phyloP scores from a whole-genome alignment of 1,140 invertebrate species.

The Drosophila yakuba region DNA sequence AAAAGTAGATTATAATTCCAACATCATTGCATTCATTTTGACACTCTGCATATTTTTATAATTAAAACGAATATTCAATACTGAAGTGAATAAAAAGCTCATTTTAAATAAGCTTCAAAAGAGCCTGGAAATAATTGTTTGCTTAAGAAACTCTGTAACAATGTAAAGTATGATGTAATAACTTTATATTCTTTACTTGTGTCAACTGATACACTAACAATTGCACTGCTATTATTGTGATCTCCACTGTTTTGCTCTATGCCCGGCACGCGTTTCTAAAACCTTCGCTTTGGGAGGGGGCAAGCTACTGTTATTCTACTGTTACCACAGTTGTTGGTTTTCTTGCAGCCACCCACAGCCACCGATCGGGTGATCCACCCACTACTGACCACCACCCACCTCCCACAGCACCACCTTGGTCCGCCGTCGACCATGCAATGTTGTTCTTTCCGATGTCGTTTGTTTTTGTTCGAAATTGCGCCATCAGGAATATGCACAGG shows the following conservation, averaged over 20 bases:
- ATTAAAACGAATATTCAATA: too few species aligned
- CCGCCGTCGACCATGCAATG: slow-evolving; percentile 53
- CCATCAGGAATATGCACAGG: slow-evolving; percentile 83
- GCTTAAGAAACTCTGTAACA: too few species aligned
- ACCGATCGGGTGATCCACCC: slow-evolving; percentile 11
- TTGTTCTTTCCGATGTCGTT: slow-evolving; percentile 83
- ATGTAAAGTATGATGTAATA: too few species aligned
- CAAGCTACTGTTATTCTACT: slow-evolving; percentile 67
- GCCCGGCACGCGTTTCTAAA: slow-evolving; percentile 41
- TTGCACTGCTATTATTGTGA: slow-evolving; percentile 21
- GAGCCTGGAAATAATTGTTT: too few species aligned
- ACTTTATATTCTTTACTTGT: background rate
- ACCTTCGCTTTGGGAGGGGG: slow-evolving; percentile 3
- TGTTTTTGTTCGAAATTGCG: slow-evolving; percentile 83
- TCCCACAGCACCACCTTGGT: background rate
- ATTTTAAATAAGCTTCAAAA: too few species aligned
- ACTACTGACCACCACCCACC: background rate
- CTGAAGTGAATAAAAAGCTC: too few species aligned
- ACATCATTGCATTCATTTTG: too few species aligned
- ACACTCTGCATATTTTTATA: too few species aligned
- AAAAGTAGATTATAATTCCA: too few species aligned
- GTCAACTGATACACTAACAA: too few species aligned
- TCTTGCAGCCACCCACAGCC: slow-evolving; percentile 45
- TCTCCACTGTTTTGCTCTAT: background rate
- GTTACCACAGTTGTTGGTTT: slow-evolving; percentile 78